phyloP scores from a whole-genome alignment of 2,888 invertebrate genomes.

The Caprella mutica region DNA sequence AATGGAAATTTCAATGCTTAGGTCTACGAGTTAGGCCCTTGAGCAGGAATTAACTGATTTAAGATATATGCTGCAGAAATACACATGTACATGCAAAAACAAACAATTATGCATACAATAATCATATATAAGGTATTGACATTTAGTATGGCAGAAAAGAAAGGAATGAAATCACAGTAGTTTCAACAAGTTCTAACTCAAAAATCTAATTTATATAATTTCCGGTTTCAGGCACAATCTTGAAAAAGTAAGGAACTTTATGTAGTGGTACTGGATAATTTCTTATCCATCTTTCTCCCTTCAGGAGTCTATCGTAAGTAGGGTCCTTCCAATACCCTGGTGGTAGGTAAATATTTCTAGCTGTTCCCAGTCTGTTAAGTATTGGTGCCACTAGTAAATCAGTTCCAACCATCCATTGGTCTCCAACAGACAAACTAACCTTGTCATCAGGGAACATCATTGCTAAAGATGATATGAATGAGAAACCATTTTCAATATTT shows the following conservation, averaged over 20 bases:
- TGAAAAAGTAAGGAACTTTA: conserved; percentile 20
- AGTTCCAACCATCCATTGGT: conserved; percentile 23
- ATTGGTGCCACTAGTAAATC: conserved; percentile 29
- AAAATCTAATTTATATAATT: too few species aligned
- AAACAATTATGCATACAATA: too few species aligned
- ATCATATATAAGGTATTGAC: too few species aligned
- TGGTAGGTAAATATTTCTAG: conserved; percentile 25
- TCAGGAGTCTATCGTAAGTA: conserved; percentile 69
- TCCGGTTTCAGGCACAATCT: neutral
- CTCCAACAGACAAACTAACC: conserved; percentile 14
- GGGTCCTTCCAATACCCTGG: conserved; percentile 53
- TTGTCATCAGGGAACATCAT: conserved; percentile 19
- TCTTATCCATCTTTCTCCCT: conserved; percentile 83
- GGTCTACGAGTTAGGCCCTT: too few species aligned
- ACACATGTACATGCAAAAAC: too few species aligned
- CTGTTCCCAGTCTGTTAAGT: conserved; percentile 4
- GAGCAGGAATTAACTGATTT: too few species aligned
- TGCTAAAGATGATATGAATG: conserved; percentile 20
- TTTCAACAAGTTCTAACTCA: too few species aligned
- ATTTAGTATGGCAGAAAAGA: too few species aligned
- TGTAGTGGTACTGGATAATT: conserved; percentile 56
- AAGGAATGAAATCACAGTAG: too few species aligned
- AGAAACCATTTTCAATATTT: conserved; percentile 7
- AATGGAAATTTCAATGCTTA: neutral
- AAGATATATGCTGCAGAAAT: too few species aligned